phyloP scores from a whole-genome alignment of 2,888 invertebrate genomes.

The Hirudinaria manillensis region DNA sequence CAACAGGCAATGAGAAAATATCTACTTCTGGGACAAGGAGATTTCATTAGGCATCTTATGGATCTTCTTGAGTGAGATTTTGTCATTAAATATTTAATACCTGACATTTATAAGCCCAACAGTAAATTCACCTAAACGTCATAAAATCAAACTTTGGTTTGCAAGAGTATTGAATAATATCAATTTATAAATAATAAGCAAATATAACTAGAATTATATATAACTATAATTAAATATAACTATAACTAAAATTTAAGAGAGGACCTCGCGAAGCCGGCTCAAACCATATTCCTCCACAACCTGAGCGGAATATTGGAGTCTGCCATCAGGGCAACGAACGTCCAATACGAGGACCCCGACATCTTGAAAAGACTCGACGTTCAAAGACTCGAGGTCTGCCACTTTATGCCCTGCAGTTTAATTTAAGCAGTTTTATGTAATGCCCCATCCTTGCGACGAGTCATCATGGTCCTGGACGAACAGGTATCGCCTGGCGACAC shows the following conservation, averaged over 20 bases:
- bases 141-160: too few species aligned
- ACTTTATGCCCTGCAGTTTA: not conserved
- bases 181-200: too few species aligned
- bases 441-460: not conserved
- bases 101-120: not conserved
- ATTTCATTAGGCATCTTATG: slow-evolving; percentile 88
- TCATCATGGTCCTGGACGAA: not conserved
- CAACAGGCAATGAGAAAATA: slow-evolving; percentile 77
- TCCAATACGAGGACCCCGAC: slow-evolving; percentile 85
- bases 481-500: slow-evolving; percentile 64
- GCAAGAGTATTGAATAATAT: too few species aligned
- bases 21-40: slow-evolving; percentile 86
- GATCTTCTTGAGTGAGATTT: slow-evolving; percentile 76
- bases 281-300: slow-evolving; percentile 79
- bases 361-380: slow-evolving; percentile 81
- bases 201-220: too few species aligned
- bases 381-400: slow-evolving; percentile 60
- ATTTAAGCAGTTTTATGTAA: not conserved
- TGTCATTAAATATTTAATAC: not conserved
- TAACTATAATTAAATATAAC: too few species aligned
- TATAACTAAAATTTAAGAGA: slow-evolving; percentile 63
- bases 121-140: not conserved
- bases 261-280: slow-evolving; percentile 79
- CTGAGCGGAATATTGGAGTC: slow-evolving; percentile 60
- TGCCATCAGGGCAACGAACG: slow-evolving; percentile 73